phyloP scores from a whole-genome alignment of 1,140 invertebrate species.

The Platorchestia sp. region DNA sequence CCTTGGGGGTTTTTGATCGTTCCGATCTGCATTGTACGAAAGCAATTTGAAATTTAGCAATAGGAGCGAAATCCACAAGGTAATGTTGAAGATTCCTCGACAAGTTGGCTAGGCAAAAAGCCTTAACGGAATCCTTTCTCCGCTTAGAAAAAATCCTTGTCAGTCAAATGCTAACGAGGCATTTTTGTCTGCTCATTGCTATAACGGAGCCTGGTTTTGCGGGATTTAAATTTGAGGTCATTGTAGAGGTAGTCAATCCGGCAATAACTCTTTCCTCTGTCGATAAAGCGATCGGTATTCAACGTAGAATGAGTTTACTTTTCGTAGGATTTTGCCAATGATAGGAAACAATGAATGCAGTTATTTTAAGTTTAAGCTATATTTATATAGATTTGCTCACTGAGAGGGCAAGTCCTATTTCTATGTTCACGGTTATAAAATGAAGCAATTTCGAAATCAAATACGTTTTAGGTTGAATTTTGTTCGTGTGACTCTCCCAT shows the following conservation, averaged over 20 bases:
- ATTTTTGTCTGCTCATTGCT: background rate
- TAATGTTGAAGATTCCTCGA: background rate
- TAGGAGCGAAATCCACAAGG: background rate
- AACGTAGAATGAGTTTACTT: background rate
- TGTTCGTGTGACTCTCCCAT: too few relatives aligned
- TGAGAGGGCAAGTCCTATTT: too few relatives aligned
- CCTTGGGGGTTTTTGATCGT: constrained; percentile 30
- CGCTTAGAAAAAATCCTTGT: background rate
- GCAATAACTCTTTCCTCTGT: background rate
- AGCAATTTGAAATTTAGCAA: constrained; percentile 43
- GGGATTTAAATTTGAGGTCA: background rate
- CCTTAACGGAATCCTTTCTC: background rate
- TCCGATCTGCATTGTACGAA: constrained; percentile 3
- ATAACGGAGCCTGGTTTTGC: background rate
- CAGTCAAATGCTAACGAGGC: constrained; percentile 45
- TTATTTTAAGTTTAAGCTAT: background rate
- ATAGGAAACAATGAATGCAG: background rate
- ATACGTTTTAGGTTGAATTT: too few relatives aligned
- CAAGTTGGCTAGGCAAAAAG: background rate
- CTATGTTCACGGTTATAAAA: too few relatives aligned
- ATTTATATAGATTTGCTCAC: background rate
- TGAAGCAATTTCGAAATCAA: too few relatives aligned
- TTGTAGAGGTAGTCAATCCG: background rate
- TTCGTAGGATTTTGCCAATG: background rate
- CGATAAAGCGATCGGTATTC: background rate